These are phyloP conservation scores for Aspidiotus destructor DNA, from an alignment of 2,888 invertebrate genomes.

Conservation along the genomic window DNA sequence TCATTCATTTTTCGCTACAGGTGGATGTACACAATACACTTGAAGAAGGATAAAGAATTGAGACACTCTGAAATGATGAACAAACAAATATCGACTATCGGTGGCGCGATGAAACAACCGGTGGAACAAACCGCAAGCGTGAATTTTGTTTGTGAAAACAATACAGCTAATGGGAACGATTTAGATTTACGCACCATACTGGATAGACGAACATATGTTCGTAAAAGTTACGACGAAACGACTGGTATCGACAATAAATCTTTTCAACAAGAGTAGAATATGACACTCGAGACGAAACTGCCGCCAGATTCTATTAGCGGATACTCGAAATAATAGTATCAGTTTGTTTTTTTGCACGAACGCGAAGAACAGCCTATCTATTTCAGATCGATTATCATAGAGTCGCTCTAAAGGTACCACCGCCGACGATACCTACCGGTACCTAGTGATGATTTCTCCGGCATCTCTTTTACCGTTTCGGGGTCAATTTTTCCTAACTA, in stretches of 20 bases:
- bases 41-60: slow-evolving; percentile 41
- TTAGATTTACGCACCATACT: slow-evolving; percentile 35
- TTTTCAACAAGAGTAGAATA: slow-evolving; percentile 29
- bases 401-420: too few relatives aligned
- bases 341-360: too few relatives aligned
- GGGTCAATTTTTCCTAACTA: too few relatives aligned
- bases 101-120: neutral
- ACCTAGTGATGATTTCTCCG: too few relatives aligned
- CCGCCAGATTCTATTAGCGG: too few relatives aligned
- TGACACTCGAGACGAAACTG: too few relatives aligned
- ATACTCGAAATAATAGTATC: too few relatives aligned
- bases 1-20: slow-evolving; percentile 43
- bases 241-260: slow-evolving; percentile 34
- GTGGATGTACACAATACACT: slow-evolving; percentile 59
- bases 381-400: too few relatives aligned
- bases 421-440: too few relatives aligned
- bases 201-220: slow-evolving; percentile 33
- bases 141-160: slow-evolving; percentile 26
- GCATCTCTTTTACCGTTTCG: too few relatives aligned
- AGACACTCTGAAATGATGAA: slow-evolving; percentile 25
- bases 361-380: too few relatives aligned
- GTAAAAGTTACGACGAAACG: slow-evolving; percentile 33
- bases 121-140: slow-evolving; percentile 31
- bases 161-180: slow-evolving; percentile 20
- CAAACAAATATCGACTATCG: slow-evolving; percentile 21